These are phyloP conservation scores for Trichoplusia ni DNA, from an alignment of 1,140 invertebrate genomes.

Conservation along the genomic window DNA sequence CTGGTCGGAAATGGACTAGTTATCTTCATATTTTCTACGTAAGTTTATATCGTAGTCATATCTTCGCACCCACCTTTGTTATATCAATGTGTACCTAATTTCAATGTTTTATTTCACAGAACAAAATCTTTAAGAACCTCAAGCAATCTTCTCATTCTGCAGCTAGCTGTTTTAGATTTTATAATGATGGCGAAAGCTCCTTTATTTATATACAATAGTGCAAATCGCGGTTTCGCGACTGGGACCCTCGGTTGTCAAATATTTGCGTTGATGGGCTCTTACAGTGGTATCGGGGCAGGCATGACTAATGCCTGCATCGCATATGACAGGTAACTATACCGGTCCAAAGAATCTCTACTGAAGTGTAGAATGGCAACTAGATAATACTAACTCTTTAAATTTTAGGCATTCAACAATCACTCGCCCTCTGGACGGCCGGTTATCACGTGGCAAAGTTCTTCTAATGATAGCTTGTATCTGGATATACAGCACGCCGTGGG, in stretches of 20 bases:
- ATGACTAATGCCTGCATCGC: conserved; percentile 91
- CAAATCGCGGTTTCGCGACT: conserved; percentile 88
- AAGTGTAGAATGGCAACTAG: no score
- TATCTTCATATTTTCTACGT: conserved; percentile 93
- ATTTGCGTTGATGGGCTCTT: conserved; percentile 88
- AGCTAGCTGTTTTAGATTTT: conserved; percentile 93
- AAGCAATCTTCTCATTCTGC: conserved; percentile 94
- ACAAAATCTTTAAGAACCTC: conserved; percentile 92
- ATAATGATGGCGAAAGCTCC: conserved; percentile 94
- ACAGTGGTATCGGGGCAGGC: conserved; percentile 89
- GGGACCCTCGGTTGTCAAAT: conserved; percentile 89
- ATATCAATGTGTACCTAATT: not conserved
- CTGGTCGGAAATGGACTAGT: conserved; percentile 93
- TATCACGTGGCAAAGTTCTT: conserved; percentile 88
- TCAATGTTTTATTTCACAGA: conserved; percentile 79
- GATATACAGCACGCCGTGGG: conserved; percentile 91
- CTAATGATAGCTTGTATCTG: conserved; percentile 88
- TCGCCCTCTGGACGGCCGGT: conserved; percentile 89
- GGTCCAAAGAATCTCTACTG: no score
- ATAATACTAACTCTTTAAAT: no score
- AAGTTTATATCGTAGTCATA: conserved; percentile 72
- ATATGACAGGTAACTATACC: conserved; percentile 86
- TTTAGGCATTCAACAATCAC: conserved; percentile 88
- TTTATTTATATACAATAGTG: conserved; percentile 93
- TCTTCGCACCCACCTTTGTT: no score